phyloP scores from a whole-genome alignment of 2,113 vertebrate species.

The Melanotaenia duboulayi region DNA sequence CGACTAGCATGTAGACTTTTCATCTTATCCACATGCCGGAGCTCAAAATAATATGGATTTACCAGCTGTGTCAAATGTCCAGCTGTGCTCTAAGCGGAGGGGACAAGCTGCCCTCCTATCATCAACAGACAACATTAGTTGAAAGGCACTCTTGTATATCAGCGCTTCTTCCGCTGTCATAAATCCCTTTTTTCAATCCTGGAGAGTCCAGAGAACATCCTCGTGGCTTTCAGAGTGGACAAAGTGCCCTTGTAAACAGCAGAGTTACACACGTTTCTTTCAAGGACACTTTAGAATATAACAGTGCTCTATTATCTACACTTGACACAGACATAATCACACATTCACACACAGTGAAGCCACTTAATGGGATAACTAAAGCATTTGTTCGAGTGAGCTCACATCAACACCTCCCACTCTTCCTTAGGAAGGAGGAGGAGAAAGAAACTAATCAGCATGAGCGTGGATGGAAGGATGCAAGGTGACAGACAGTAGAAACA shows the following conservation, averaged over 20 bases:
- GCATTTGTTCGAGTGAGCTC: constrained; percentile 16
- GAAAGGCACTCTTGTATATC: not conserved
- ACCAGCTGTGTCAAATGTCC: constrained; percentile 10
- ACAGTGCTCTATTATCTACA: constrained; percentile 6
- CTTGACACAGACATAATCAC: constrained; percentile 11
- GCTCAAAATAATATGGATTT: constrained; percentile 17
- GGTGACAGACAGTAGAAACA: constrained; percentile 57
- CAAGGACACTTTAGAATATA: constrained; percentile 12
- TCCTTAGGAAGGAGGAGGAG: constrained; percentile 33
- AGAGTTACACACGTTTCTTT: constrained; percentile 22
- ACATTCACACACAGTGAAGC: constrained; percentile 11
- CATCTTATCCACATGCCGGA: constrained; percentile 2
- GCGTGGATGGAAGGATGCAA: constrained; percentile 49
- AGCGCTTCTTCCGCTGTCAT: not conserved
- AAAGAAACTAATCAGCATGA: constrained; percentile 21
- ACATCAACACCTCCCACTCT: constrained; percentile 42
- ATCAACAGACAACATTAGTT: constrained; percentile 2
- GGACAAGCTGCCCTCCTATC: not conserved
- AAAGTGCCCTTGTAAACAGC: not conserved
- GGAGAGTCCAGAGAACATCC: not conserved
- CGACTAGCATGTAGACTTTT: not conserved
- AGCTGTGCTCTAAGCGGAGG: constrained; percentile 16
- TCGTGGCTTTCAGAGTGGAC: constrained; percentile 4
- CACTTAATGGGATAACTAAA: constrained; percentile 15
- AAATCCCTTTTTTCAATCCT: constrained; percentile 3